Base-by-base conservation (phyloP, 2,888 invertebrate species). In the Caenorhabditis wallacei region DNA sequence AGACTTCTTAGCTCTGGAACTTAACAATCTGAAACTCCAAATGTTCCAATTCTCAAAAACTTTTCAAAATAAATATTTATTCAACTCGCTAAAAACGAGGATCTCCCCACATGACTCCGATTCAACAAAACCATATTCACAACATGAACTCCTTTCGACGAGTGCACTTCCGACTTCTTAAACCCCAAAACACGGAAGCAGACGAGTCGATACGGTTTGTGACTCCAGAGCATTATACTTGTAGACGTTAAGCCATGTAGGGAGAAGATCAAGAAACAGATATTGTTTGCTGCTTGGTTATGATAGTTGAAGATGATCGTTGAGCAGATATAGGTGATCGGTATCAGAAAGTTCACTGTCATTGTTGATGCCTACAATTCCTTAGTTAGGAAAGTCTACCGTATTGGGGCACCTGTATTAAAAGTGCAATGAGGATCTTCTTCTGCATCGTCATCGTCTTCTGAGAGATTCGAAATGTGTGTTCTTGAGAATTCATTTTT, bases 271-370 rank as follows among this genome's bases (percentile, higher is more conserved):
- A 71, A 22, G 40, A 59, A 59, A 37, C 46, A 48, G 16, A 59
- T 22, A 18, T 71, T 71, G 13, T 71, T 59, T 18, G 30, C 46
- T 0, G 71, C 46, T n/a, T 59, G 71, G 37, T 71, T 59, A 37
- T 71, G 59, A 24, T 35, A 35, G 24, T 22, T 48, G 24, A 30
- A 71, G 5, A 24, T 22, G 2, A 61, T 43, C 1, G 26, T 24
- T 4, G 22, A 61, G 10, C 43, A 61, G 8, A 61, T 61, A n/a
- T 61, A 61, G 26, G 43, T 22, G 3, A 61, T 43, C 10, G 61
- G 61, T 3, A 61, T 43, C 26, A 61, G 8, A 24, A 61, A 61
- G 26, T 61, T 61, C 1, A 24, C 24, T 0, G 61, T 16, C 43
- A 61, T 46, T 24, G 61, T 61, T 2, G 43, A 16, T 13, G 61